These are phyloP conservation scores for Drosophila parabipectinata DNA, from an alignment of 1,140 invertebrate genomes.

Conservation along the genomic window DNA sequence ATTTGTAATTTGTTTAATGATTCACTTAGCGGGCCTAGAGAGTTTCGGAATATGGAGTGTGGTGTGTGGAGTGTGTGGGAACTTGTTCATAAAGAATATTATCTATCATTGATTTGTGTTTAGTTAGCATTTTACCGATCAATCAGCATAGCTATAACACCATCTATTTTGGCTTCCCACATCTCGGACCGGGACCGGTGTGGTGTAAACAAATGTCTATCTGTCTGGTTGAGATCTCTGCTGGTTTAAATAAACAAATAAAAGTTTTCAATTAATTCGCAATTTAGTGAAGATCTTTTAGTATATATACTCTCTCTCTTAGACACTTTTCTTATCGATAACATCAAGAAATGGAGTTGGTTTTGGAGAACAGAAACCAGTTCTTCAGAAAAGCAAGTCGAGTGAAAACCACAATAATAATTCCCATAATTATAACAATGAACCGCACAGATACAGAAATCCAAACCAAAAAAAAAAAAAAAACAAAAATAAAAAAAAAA, in stretches of 20 bases:
- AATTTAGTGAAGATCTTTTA: conserved; percentile 30
- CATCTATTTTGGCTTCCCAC: conserved; percentile 41
- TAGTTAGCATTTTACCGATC: conserved; percentile 42
- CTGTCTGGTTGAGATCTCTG: conserved; percentile 21
- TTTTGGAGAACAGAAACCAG: conserved; percentile 50
- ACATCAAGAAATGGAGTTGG: conserved; percentile 44
- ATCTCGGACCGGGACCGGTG: conserved; percentile 6
- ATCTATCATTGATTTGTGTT: conserved; percentile 27
- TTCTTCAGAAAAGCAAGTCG: conserved; percentile 45
- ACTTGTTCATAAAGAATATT: conserved; percentile 47
- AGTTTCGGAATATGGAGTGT: conserved; percentile 10
- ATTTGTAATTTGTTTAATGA: conserved; percentile 68
- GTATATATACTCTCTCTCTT: conserved; percentile 23
- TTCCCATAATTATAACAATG: conserved; percentile 82
- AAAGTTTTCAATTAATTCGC: conserved; percentile 33
- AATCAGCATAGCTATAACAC: conserved; percentile 40
- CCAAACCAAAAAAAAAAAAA: conserved; percentile 7
- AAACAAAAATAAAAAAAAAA: conserved; percentile 31
- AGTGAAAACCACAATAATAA: conserved; percentile 81
- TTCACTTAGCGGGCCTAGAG: conserved; percentile 52
- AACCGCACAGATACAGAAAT: conserved; percentile 59
- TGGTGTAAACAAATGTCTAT: conserved; percentile 33
- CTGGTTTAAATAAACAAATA: conserved; percentile 33
- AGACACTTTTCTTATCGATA: conserved; percentile 61
- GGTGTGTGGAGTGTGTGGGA: conserved; percentile 41